These are phyloP conservation scores for Muntiacus muntjak DNA, from an alignment of 2,113 vertebrate genomes.

Conservation along the genomic window DNA sequence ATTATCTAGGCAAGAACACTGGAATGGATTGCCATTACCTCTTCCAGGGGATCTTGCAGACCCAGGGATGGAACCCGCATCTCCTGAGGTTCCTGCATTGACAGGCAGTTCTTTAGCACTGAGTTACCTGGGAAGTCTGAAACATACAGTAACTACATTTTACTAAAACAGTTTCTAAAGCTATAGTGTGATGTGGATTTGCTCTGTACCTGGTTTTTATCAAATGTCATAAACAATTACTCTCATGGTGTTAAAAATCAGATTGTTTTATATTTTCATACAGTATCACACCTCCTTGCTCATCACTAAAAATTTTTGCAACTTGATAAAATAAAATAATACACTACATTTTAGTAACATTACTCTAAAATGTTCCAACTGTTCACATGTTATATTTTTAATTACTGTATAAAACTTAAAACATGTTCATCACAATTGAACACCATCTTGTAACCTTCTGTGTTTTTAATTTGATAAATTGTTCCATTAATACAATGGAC, in stretches of 20 bases:
- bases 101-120: not conserved
- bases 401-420: conserved; percentile 27
- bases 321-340: not conserved
- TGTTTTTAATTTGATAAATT: conserved; percentile 64
- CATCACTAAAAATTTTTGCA: not conserved
- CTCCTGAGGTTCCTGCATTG: not conserved
- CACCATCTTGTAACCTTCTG: conserved; percentile 54
- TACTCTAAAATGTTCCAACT: not conserved
- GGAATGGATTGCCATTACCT: not conserved
- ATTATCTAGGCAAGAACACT: not conserved
- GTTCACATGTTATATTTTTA: conserved; percentile 25
- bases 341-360: not conserved
- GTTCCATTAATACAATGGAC: conserved; percentile 41
- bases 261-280: not conserved
- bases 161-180: not conserved
- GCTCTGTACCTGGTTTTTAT: not conserved
- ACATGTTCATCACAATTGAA: conserved; percentile 53
- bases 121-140: not conserved
- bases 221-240: not conserved
- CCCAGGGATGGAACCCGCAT: not conserved
- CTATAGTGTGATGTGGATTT: not conserved
- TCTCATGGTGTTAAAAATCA: not conserved
- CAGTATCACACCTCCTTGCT: not conserved
- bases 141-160: not conserved
- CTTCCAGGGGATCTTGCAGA: not conserved